Percentiles rank a stretch among this genome's conserved stretches.
Conservation (phyloP, 1,140 invertebrate species). For the Euura lappo region DNA sequence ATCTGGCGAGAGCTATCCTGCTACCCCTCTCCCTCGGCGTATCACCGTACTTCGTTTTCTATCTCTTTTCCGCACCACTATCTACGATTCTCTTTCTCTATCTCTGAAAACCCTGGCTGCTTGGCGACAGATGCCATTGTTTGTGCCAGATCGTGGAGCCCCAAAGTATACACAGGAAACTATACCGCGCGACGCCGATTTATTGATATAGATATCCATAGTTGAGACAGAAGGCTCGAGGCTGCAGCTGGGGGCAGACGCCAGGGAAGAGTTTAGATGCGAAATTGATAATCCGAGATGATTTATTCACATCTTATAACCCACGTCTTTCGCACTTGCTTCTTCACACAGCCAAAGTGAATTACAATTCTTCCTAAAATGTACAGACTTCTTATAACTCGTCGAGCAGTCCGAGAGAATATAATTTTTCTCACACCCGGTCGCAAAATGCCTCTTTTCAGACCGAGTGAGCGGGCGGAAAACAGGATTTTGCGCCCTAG, state of each 20-base stretch:
- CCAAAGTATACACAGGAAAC: background rate
- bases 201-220: background rate
- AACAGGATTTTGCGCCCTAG: too few species aligned
- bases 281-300: background rate
- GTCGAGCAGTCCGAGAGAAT: too few species aligned
- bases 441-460: too few species aligned
- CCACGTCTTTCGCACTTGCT: background rate
- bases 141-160: background rate
- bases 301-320: background rate
- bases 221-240: background rate
- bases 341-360: too few species aligned
- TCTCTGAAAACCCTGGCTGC: background rate
- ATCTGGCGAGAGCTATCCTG: constrained; percentile 14
- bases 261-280: background rate
- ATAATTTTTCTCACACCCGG: too few species aligned
- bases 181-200: background rate
- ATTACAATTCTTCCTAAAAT: too few species aligned
- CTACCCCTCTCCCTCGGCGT: background rate
- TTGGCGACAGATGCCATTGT: background rate
- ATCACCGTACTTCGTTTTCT: background rate
- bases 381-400: too few species aligned
- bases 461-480: too few species aligned
- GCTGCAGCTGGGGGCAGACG: background rate
- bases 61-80: background rate
- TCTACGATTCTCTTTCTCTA: background rate